Base-by-base conservation (phyloP, 2,797 vertebrate genomes). In the Eulemur rubriventer region DNA sequence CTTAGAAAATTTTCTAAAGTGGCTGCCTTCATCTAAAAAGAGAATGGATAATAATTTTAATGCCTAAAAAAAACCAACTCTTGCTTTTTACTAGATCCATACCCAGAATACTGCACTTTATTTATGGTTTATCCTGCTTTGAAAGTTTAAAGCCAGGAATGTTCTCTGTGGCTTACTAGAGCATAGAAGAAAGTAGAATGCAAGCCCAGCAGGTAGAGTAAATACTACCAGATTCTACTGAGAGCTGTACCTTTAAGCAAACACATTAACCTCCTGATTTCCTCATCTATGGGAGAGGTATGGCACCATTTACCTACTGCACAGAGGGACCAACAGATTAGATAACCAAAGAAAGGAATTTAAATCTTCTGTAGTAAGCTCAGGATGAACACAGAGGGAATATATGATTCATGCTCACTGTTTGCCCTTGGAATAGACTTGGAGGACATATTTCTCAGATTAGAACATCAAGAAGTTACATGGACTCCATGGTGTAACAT, bases 31-130 rank as follows among this genome's bases (percentile, higher is more conserved):
- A 84, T 92, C 89, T 97, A 95, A 93, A 94, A 96, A 75, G 73
- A 91, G 94, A 97, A 95, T 57, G 50, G 35, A 86, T 90, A 70
- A 95, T 96, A 57, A 93, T 90, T 89, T 94, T 95, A 94, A 93
- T 94, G 79, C 59, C 63, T 91, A 73, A 96, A 96, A 96, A 89
- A 84, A 63, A 10, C 43, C 59, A 95, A 41, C 24, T 78, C 73
- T 79, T 76, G 41, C 38, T 96, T 97, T 94, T 86, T 69, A 87
- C 91, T 94, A 86, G 28, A 91, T 89, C 18, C 76, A 86, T 50
- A 89, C 59, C 69, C 95, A 97, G 86, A 92, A 84, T 38, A 94
- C 28, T 89, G 50, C 4, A 81, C 50, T 95, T 50, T 82, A 96
- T 87, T 94, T 97, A 95, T 95, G 86, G 65, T 57, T 96, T 96